phyloP scores from a whole-genome alignment of 2,113 vertebrate species.

The Muntiacus reevesi region DNA sequence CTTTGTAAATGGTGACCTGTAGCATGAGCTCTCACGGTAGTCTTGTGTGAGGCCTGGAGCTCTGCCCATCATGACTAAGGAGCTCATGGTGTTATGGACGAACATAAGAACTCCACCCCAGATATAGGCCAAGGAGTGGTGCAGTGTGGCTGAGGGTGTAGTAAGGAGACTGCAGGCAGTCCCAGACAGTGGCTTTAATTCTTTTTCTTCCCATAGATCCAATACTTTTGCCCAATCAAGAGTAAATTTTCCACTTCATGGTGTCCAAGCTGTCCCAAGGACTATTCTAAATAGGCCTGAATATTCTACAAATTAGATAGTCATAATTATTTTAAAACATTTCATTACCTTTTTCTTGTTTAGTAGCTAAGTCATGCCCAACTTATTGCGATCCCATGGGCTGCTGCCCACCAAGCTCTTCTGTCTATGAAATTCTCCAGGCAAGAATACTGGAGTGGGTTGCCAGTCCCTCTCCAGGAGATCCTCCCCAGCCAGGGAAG shows the following conservation, averaged over 20 bases:
- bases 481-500: not conserved
- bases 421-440: not conserved
- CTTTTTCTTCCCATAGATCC: not conserved
- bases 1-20: not conserved
- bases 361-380: not conserved
- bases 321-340: not conserved
- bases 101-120: not conserved
- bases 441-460: not conserved
- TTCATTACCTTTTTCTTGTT: not conserved
- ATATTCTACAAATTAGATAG: not conserved
- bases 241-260: not conserved
- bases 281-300: not conserved
- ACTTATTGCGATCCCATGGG: not conserved
- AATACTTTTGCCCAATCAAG: not conserved
- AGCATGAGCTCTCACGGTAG: not conserved
- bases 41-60: not conserved
- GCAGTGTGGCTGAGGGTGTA: not conserved
- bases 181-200: not conserved
- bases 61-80: not conserved
- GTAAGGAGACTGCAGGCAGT: not conserved
- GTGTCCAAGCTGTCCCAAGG: not conserved
- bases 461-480: not conserved
- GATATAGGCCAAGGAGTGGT: not conserved
- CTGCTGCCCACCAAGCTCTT: not conserved
- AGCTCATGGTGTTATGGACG: not conserved